These are phyloP conservation scores for Crocallis elinguaria DNA, from an alignment of 2,888 invertebrate genomes.

Conservation along the genomic window DNA sequence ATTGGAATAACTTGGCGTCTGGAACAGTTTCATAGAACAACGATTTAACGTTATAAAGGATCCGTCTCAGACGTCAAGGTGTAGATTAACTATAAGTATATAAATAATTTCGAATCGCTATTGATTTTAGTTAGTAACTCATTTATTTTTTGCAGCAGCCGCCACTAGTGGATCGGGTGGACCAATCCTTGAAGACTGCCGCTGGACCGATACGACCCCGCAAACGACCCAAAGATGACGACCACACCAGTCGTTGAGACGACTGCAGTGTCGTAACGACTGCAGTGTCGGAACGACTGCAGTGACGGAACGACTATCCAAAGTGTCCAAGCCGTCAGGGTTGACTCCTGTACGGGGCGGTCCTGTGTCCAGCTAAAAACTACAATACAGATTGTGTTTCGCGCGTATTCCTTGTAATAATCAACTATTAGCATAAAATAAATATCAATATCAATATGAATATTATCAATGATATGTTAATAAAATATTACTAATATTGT, in stretches of 20 bases:
- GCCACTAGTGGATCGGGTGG: constrained; percentile 75
- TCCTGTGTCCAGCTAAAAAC: constrained; percentile 44
- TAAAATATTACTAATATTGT: constrained; percentile 3
- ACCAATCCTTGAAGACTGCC: constrained; percentile 66
- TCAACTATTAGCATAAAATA: constrained; percentile 13
- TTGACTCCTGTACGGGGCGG: constrained; percentile 32
- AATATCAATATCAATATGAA: background rate
- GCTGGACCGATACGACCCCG: constrained; percentile 41
- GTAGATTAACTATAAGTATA: no score
- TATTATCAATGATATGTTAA: background rate
- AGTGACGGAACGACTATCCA: constrained; percentile 2
- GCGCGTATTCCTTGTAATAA: constrained; percentile 45
- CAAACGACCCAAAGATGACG: constrained; percentile 28
- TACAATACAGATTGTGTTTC: constrained; percentile 51
- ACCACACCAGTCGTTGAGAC: constrained; percentile 29
- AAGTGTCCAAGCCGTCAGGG: constrained; percentile 22
- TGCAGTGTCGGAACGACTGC: constrained; percentile 17
- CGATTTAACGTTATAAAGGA: no score
- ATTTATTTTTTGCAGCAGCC: constrained; percentile 66
- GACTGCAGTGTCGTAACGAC: background rate
- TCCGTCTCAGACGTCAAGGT: no score
- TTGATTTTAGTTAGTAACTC: constrained; percentile 17
- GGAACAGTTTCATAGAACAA: no score
- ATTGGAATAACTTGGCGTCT: no score
- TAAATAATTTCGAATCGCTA: no score